Percentiles rank a stretch among this genome's conserved stretches.
These are phyloP conservation scores for Aporophyla nigra DNA, from an alignment of 2,888 invertebrate species.

Conservation along the genomic window DNA sequence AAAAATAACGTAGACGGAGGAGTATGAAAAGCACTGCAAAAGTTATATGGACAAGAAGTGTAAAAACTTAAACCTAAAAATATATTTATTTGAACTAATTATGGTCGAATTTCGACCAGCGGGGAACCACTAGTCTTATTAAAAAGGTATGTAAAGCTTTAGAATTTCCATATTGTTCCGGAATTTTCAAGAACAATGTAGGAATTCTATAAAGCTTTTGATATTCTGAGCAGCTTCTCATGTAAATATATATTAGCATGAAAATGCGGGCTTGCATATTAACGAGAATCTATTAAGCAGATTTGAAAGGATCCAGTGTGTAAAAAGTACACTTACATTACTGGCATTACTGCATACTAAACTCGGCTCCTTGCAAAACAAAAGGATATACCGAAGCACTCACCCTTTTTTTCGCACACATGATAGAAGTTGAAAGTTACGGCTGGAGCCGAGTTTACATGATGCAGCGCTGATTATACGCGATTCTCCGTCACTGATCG, in stretches of 20 bases:
- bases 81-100: too few relatives aligned
- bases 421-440: not conserved
- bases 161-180: too few relatives aligned
- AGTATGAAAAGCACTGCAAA: too few relatives aligned
- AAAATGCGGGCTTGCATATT: constrained; percentile 15
- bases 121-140: too few relatives aligned
- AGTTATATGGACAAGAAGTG: too few relatives aligned
- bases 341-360: not conserved
- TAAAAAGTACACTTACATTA: not conserved
- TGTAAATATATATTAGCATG: constrained; percentile 39
- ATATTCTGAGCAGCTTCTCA: constrained; percentile 43
- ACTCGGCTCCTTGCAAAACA: not conserved
- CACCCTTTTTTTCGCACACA: not conserved
- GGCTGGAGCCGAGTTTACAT: not conserved
- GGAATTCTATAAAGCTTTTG: not conserved
- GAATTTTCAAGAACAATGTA: not conserved
- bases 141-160: too few relatives aligned
- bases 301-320: not conserved
- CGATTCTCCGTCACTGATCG: not conserved
- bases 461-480: not conserved
- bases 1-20: too few relatives aligned
- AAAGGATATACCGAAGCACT: not conserved
- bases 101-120: too few relatives aligned
- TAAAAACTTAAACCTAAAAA: too few relatives aligned
- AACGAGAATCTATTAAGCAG: constrained; percentile 5